Percentiles rank a stretch among this genome's conserved stretches.
These are phyloP conservation scores for Cosmopolites sordidus DNA, from an alignment of 2,888 invertebrate genomes.

Conservation along the genomic window DNA sequence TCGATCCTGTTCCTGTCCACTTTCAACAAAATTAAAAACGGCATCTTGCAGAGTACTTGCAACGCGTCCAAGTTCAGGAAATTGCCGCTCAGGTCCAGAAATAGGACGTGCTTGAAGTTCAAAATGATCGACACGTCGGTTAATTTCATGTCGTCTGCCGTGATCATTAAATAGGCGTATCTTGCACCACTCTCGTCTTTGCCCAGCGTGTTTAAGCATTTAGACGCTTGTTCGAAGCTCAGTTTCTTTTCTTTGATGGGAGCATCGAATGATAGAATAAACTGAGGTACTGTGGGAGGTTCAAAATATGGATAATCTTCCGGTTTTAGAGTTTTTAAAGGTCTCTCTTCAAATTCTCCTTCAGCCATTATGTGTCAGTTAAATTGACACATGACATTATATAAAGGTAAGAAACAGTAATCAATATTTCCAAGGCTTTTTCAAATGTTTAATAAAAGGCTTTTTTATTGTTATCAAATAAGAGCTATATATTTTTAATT, in stretches of 20 bases:
- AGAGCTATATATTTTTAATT: too few species aligned
- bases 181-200: constrained; percentile 49
- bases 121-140: constrained; percentile 53
- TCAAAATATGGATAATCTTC: constrained; percentile 16
- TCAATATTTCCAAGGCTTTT: too few species aligned
- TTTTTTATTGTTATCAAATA: too few species aligned
- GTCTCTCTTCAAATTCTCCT: constrained; percentile 23
- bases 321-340: constrained; percentile 6
- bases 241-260: constrained; percentile 38
- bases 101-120: constrained; percentile 55
- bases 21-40: constrained; percentile 54
- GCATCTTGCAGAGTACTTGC: constrained; percentile 52
- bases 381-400: too few species aligned
- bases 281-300: constrained; percentile 17
- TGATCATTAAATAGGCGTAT: constrained; percentile 58
- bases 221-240: constrained; percentile 44
- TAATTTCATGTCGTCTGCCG: constrained; percentile 50
- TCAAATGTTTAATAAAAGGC: too few species aligned
- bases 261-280: constrained; percentile 27
- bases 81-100: constrained; percentile 57
- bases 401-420: too few species aligned
- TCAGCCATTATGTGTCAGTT: constrained; percentile 19
- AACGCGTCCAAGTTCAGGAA: constrained; percentile 50
- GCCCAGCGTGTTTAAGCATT: constrained; percentile 43
- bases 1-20: constrained; percentile 55